These are phyloP conservation scores for Brevimyrus niger DNA, from an alignment of 2,113 vertebrate genomes.

Conservation along the genomic window DNA sequence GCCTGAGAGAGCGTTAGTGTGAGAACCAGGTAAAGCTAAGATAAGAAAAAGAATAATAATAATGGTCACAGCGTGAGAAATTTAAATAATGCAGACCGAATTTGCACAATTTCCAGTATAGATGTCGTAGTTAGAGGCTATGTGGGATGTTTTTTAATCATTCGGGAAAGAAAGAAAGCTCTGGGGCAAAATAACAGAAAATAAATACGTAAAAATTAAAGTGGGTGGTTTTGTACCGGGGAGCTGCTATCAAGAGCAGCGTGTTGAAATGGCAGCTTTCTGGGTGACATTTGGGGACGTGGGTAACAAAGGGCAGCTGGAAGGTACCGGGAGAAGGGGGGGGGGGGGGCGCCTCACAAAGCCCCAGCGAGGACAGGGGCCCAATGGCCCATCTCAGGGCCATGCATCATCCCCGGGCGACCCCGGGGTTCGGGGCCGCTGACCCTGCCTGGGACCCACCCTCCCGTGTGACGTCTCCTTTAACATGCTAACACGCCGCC, in stretches of 20 bases:
- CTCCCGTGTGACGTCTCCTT: conserved; percentile 45
- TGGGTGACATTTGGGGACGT: not conserved
- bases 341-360: conserved; percentile 49
- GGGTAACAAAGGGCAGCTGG: conserved; percentile 29
- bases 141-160: not conserved
- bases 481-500: conserved; percentile 52
- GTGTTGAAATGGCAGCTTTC: not conserved
- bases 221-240: not conserved
- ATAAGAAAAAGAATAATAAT: too few relatives aligned
- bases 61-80: not conserved
- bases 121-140: not conserved
- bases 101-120: not conserved
- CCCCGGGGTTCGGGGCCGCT: conserved; percentile 31
- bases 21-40: not conserved
- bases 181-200: not conserved
- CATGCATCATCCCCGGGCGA: conserved; percentile 64
- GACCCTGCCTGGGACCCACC: conserved; percentile 33
- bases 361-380: conserved; percentile 34
- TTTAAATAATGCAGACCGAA: not conserved
- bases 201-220: not conserved
- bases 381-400: conserved; percentile 51
- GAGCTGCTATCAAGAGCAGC: not conserved
- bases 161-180: not conserved
- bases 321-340: conserved; percentile 43
- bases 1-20: not conserved